Conservation (phyloP, 1,140 invertebrate species). For the Brachystomella parvula region DNA sequence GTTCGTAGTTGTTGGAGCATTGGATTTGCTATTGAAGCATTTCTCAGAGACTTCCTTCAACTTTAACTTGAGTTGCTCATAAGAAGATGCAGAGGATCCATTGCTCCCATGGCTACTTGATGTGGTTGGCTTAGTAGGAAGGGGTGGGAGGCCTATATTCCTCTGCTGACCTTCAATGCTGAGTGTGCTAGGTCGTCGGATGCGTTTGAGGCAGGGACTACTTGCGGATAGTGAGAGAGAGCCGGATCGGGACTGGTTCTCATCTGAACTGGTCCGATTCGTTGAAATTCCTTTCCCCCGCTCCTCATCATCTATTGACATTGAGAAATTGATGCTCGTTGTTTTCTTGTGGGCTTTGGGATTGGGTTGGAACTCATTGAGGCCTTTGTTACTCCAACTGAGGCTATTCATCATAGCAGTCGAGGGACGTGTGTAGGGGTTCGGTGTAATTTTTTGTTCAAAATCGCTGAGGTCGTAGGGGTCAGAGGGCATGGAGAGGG, state of each 20-base stretch:
- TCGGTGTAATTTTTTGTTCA: neutral
- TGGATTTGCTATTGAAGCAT: constrained; percentile 21
- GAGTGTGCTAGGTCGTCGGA: constrained; percentile 16
- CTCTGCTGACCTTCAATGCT: neutral
- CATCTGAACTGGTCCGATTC: neutral
- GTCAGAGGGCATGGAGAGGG: neutral
- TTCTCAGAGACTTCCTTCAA: constrained; percentile 36
- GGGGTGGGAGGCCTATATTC: constrained; percentile 32
- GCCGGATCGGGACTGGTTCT: neutral
- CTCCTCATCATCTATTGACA: neutral
- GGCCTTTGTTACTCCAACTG: constrained; percentile 21
- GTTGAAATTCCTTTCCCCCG: neutral
- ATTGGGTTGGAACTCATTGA: constrained; percentile 35
- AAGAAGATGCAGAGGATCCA: constrained; percentile 17
- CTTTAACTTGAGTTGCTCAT: constrained; percentile 36
- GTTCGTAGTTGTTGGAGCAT: neutral
- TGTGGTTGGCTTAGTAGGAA: constrained; percentile 22
- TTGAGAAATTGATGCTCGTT: neutral
- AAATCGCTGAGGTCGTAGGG: constrained; percentile 15
- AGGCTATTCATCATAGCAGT: constrained; percentile 4
- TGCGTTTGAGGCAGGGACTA: constrained; percentile 35
- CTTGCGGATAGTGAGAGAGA: constrained; percentile 2
- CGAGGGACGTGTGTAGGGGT: neutral
- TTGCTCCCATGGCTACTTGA: constrained; percentile 5
- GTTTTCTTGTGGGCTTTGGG: constrained; percentile 2